These are phyloP conservation scores for Theonella swinhoei DNA, from an alignment of 37 sponge, comb jelly and placozoan genomes.

Conservation along the genomic window DNA sequence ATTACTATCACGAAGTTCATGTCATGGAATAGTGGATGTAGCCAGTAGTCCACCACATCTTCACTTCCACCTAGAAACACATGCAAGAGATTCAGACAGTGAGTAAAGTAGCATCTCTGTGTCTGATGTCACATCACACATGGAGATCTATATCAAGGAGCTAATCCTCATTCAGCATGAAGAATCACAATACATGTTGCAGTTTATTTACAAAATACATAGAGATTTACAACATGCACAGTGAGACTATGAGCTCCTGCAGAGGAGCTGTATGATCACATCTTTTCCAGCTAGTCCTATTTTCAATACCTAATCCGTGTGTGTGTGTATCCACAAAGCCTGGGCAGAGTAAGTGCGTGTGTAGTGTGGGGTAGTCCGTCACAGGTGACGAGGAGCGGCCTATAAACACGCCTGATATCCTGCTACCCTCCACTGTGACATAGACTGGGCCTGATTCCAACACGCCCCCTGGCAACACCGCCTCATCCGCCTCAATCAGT, in stretches of 20 bases:
- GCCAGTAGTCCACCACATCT: conserved; percentile 28
- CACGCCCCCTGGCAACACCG: conserved; percentile 35
- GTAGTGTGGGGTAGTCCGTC: neutral
- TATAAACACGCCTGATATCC: neutral
- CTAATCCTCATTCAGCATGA: too few species aligned
- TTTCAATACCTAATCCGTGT: conserved; percentile 47
- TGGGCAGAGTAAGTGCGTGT: conserved; percentile 37
- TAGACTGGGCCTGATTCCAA: conserved; percentile 17
- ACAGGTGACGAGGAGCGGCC: neutral
- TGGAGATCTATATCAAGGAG: too few species aligned
- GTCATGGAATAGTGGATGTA: neutral
- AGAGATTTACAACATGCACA: neutral
- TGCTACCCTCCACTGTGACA: neutral
- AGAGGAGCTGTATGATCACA: neutral
- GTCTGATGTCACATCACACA: too few species aligned
- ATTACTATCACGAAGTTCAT: conserved; percentile 8
- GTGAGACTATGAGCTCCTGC: neutral
- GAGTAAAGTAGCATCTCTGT: too few species aligned
- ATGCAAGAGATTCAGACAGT: too few species aligned
- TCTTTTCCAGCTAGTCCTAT: too few species aligned
- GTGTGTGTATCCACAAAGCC: conserved; percentile 61
- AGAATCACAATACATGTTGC: too few species aligned
- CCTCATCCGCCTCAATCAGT: conserved; percentile 9
- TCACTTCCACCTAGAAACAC: conserved; percentile 13
- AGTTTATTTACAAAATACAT: neutral